Evolutionary conservation across 2,113 vertebrate genomes (phyloP).

Genomic region (Jacana jacana): DNA sequence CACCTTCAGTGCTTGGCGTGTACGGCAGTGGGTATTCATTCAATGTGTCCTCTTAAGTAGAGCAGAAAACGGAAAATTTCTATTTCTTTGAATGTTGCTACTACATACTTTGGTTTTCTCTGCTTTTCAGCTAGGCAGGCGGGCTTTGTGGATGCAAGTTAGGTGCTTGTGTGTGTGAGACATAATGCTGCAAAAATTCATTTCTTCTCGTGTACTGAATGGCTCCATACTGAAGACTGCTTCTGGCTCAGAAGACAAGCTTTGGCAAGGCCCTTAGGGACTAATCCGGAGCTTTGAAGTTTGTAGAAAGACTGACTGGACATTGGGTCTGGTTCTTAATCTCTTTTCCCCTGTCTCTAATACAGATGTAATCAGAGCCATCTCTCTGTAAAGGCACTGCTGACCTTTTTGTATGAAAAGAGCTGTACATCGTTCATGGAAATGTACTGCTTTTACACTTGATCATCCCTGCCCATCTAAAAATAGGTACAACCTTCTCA

Average conservation of each 20-base stretch:
- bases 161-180: neutral
- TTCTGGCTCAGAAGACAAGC: neutral
- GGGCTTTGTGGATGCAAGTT: neutral
- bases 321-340: constrained; percentile 3
- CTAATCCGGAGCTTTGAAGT: neutral
- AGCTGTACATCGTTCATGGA: constrained; percentile 17
- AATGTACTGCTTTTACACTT: constrained; percentile 30
- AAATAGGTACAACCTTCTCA: constrained; percentile 51
- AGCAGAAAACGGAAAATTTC: neutral
- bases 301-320: constrained; percentile 22
- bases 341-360: neutral
- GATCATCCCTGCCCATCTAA: constrained; percentile 34
- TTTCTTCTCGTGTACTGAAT: neutral
- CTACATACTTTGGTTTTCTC: neutral
- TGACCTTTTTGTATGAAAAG: constrained; percentile 47
- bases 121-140: neutral
- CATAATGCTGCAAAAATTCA: constrained; percentile 29
- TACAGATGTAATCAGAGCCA: constrained; percentile 7
- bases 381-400: neutral
- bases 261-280: neutral
- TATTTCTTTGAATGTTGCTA: neutral
- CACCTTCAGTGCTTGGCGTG: neutral
- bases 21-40: neutral
- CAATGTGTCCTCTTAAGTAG: neutral
- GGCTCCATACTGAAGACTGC: neutral